Conservation (phyloP, 2,113 vertebrate species). For the Agapornis roseicollis region DNA sequence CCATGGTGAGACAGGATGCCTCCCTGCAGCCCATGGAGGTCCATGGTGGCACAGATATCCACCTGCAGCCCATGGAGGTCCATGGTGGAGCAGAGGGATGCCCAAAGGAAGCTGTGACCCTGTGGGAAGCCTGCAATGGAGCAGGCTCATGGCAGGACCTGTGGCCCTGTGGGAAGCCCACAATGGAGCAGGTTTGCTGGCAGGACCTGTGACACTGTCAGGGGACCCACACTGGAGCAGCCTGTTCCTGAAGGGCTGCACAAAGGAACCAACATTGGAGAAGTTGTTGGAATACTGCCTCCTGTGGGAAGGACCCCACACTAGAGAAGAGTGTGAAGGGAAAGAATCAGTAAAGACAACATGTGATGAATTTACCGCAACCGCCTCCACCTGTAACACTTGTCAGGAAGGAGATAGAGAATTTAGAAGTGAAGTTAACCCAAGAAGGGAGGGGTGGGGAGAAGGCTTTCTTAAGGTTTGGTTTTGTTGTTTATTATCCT, state of each 20-base stretch:
- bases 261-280: background rate
- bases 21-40: background rate
- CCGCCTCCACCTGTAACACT: background rate
- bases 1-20: background rate
- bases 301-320: background rate
- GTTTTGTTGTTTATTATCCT: background rate
- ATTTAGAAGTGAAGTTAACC: background rate
- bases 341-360: background rate
- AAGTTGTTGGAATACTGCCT: background rate
- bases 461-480: background rate
- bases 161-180: too few relatives aligned
- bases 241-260: background rate
- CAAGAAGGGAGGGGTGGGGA: background rate
- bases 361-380: background rate
- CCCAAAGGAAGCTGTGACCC: background rate
- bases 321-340: background rate
- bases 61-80: background rate
- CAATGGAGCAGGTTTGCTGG: background rate
- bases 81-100: background rate
- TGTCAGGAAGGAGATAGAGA: background rate
- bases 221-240: background rate
- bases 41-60: background rate
- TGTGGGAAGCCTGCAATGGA: background rate
- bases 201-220: background rate
- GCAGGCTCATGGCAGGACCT: background rate